Evolutionary conservation across 1,140 invertebrate species (phyloP), one percentile per base, ranked within the genome.

Genomic region (Hylyphantes graminicola): DNA sequence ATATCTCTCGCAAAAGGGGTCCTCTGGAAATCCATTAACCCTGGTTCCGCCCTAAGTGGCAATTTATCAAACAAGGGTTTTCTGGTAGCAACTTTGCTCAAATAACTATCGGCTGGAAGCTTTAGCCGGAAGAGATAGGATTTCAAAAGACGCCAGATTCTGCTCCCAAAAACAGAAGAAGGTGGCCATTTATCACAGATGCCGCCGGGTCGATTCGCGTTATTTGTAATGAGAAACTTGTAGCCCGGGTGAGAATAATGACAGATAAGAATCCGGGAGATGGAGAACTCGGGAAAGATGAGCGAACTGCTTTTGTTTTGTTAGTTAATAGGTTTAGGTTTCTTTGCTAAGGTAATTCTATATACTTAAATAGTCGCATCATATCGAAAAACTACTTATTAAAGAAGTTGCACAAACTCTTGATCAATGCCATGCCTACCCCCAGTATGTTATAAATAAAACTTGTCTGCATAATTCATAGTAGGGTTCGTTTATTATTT

Each of bases 11-110:
- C 8, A 21, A 68, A 8, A 12, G 53, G 50, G 19, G 50, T 55
- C 70, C 13, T n/a, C 53, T 19, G 51, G 11, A 73, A 73, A 73
- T 73, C 70, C 50, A 73, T 73, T 54, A 73, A 55, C 53, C 21
- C 50, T 50, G 8, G 59, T 17, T 50, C 51, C 53, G 65, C 11
- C 35, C 35, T 50, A 68, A 50, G 65, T 50, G 65, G 65, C n/a
- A 68, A 68, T 68, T 68, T 68, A 68, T 68, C 65, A 68, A 68
- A 68, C 35, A n/a, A 15, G 17, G 12, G 65, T 35, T 35, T 35
- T 35, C 65, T 35, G 13, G n/a, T 63, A 35, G 35, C 65, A 68
- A 68, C 65, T 35, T 35, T 35, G 35, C 35, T 35, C 35, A 35
- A 35, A 35, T 35, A 35, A 35, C 35, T 68, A 67, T 48, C 65